phyloP scores from a whole-genome alignment of 2,888 invertebrate species.

The Julus scanicus region DNA sequence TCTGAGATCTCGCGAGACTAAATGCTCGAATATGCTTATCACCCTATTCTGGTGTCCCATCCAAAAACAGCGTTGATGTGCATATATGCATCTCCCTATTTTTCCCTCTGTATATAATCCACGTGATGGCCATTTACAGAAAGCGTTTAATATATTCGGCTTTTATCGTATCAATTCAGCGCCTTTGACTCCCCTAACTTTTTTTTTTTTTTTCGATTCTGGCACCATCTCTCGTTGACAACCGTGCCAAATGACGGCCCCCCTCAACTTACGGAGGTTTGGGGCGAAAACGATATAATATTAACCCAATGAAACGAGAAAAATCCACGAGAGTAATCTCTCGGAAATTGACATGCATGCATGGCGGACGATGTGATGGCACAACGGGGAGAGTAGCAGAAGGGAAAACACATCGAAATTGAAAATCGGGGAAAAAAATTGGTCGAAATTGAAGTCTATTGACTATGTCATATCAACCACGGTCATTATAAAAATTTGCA shows the following conservation, averaged over 20 bases:
- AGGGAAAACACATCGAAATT: neutral
- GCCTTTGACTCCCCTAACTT: neutral
- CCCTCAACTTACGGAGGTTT: neutral
- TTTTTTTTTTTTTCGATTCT: neutral
- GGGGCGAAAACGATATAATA: neutral
- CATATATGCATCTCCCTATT: neutral
- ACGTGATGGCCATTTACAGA: neutral
- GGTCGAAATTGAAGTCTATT: neutral
- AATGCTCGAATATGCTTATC: neutral
- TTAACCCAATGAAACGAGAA: neutral
- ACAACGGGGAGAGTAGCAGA: neutral
- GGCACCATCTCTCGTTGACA: neutral
- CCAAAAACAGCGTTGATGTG: neutral
- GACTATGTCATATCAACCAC: neutral
- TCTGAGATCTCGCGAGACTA: neutral
- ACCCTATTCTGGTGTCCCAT: neutral
- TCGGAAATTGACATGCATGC: neutral
- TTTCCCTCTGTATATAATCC: slow-evolving; percentile 1
- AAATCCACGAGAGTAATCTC: neutral
- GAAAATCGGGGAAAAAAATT: neutral
- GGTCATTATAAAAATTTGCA: neutral
- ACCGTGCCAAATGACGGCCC: neutral
- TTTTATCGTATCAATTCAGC: neutral
- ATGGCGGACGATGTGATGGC: neutral
- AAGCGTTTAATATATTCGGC: neutral